phyloP scores from a whole-genome alignment of 2,797 vertebrate genomes.

The Galagoides demidoff region DNA sequence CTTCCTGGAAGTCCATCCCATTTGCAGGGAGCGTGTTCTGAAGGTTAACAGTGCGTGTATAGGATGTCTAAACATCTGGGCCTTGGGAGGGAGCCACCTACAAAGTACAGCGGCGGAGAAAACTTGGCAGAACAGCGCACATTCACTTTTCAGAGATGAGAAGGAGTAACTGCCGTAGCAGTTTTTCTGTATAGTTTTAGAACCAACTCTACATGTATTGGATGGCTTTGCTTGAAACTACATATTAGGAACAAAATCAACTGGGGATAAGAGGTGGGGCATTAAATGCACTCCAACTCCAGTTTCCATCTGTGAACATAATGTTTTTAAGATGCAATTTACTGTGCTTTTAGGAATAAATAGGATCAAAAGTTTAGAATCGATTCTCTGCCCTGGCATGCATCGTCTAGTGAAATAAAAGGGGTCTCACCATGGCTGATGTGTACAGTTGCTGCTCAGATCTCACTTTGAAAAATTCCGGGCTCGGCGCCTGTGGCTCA shows the following conservation, averaged over 20 bases:
- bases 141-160: slow-evolving; percentile 61
- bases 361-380: neutral
- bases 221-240: slow-evolving; percentile 41
- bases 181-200: slow-evolving; percentile 69
- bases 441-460: neutral
- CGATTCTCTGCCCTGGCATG: neutral
- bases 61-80: slow-evolving; percentile 55
- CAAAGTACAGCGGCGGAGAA: slow-evolving; percentile 53
- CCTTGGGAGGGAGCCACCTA: slow-evolving; percentile 37
- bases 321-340: slow-evolving; percentile 15
- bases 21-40: neutral
- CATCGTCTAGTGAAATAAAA: slow-evolving; percentile 7
- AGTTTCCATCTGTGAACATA: slow-evolving; percentile 41
- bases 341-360: slow-evolving; percentile 23
- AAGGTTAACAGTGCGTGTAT: neutral
- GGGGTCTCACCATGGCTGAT: neutral
- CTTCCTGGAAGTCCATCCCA: neutral
- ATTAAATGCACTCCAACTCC: neutral
- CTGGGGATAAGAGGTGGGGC: neutral
- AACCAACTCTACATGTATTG: slow-evolving; percentile 19
- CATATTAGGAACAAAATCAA: slow-evolving; percentile 46
- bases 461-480: neutral
- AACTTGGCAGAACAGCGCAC: slow-evolving; percentile 34
- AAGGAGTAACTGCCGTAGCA: neutral
- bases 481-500: no score